Evolutionary conservation across 2,113 vertebrate species (phyloP).

Genomic region (Chinchilla lanigera): DNA sequence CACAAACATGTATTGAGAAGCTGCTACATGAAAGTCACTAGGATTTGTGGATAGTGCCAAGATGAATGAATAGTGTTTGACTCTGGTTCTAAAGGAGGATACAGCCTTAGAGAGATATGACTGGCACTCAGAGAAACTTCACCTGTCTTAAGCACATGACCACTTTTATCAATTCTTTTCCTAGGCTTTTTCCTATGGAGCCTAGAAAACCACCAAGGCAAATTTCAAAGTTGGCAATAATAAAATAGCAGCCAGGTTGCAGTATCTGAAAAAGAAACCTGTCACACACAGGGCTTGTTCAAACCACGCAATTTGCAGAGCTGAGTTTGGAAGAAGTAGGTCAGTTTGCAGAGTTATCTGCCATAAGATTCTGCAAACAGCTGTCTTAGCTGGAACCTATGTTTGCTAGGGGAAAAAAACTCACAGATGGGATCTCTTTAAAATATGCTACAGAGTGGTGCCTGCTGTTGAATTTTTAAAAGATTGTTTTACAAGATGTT

Average conservation of each 20-base stretch:
- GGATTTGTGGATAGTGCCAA: background rate
- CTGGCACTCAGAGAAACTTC: background rate
- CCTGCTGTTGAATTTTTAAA: conserved; percentile 51
- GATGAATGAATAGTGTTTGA: background rate
- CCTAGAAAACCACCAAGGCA: conserved; percentile 18
- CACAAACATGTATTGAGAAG: background rate
- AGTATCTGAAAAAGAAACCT: conserved; percentile 73
- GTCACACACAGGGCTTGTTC: conserved; percentile 54
- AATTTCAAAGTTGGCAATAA: conserved; percentile 68
- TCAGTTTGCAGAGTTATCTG: conserved; percentile 75
- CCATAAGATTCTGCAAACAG: conserved; percentile 70
- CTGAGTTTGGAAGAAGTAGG: conserved; percentile 73
- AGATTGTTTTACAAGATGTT: conserved; percentile 58
- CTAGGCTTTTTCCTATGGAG: conserved; percentile 3
- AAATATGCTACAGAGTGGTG: conserved; percentile 57
- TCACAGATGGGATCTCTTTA: conserved; percentile 75
- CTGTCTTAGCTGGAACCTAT: conserved; percentile 63
- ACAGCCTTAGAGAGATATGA: background rate
- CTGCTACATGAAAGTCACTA: background rate
- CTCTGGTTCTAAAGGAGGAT: background rate
- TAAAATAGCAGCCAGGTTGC: conserved; percentile 51
- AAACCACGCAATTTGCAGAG: conserved; percentile 49
- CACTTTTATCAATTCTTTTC: conserved; percentile 35
- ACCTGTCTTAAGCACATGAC: background rate
- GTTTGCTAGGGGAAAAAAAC: conserved; percentile 11